These are phyloP conservation scores for Caenorhabditis wallacei DNA, from an alignment of 2,888 invertebrate species.

Conservation along the genomic window DNA sequence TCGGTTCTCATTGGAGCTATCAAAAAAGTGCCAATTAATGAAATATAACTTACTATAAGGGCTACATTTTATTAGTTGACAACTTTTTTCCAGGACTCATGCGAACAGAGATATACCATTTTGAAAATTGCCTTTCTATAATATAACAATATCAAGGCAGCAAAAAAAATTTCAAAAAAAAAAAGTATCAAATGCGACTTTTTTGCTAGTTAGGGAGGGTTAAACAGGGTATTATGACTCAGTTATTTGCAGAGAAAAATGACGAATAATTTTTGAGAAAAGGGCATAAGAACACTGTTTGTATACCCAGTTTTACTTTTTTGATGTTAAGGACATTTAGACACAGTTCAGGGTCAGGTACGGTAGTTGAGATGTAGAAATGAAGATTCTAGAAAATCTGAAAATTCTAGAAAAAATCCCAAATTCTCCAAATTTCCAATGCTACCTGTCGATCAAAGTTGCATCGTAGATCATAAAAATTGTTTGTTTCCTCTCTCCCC, in stretches of 20 bases:
- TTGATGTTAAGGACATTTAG: background rate
- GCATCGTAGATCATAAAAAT: conserved; percentile 44
- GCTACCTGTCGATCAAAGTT: conserved; percentile 22
- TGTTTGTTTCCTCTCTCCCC: conserved; percentile 24
- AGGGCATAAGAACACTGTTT: background rate
- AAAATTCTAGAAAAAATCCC: too few relatives aligned
- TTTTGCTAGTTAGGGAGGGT: background rate
- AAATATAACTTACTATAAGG: too few relatives aligned
- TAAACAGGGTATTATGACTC: conserved; percentile 15
- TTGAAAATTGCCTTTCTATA: too few relatives aligned
- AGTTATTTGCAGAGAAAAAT: background rate
- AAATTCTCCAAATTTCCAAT: too few relatives aligned
- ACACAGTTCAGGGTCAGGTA: background rate
- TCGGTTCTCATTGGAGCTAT: too few relatives aligned
- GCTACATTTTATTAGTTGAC: too few relatives aligned
- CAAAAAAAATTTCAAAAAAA: background rate
- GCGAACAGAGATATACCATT: too few relatives aligned
- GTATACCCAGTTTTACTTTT: background rate
- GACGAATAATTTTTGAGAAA: background rate
- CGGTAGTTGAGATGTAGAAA: too few relatives aligned
- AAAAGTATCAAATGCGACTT: background rate
- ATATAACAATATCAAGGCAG: background rate
- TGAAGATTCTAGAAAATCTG: too few relatives aligned
- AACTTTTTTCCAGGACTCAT: too few relatives aligned
- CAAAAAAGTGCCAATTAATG: too few relatives aligned